These are phyloP conservation scores for Psylliodes chrysocephalus DNA, from an alignment of 2,888 invertebrate species.

Conservation along the genomic window DNA sequence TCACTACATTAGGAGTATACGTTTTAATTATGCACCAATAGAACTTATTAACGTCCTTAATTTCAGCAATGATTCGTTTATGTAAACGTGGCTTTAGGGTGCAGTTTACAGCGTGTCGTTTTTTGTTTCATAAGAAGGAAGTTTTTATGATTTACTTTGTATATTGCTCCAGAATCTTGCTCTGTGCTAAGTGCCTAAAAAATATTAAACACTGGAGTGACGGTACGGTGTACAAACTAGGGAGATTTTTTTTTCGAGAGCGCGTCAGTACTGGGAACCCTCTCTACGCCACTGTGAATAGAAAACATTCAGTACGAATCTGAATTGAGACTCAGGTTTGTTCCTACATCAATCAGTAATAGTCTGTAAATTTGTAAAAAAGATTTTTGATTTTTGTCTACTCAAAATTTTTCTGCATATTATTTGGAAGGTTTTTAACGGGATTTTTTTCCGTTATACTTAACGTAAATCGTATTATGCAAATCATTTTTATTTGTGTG, in stretches of 20 bases:
- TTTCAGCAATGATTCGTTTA: background rate
- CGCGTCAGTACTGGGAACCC: slow-evolving; percentile 43
- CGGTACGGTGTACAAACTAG: slow-evolving; percentile 55
- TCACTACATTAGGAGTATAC: too few relatives aligned
- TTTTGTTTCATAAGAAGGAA: slow-evolving; percentile 57
- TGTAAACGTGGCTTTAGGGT: slow-evolving; percentile 32
- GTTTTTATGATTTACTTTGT: slow-evolving; percentile 50
- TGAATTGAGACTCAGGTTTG: background rate
- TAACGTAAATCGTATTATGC: too few relatives aligned
- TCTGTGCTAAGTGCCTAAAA: slow-evolving; percentile 61
- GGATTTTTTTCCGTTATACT: too few relatives aligned
- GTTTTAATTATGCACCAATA: too few relatives aligned
- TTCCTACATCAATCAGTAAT: too few relatives aligned
- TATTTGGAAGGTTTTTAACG: too few relatives aligned
- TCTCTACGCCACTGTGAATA: slow-evolving; percentile 9
- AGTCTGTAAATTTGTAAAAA: too few relatives aligned
- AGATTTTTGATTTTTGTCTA: too few relatives aligned
- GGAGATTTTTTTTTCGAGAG: slow-evolving; percentile 45
- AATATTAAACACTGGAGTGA: slow-evolving; percentile 59
- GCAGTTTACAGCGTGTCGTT: slow-evolving; percentile 49
- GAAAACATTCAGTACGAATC: background rate
- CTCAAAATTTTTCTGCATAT: too few relatives aligned
- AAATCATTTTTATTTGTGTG: too few relatives aligned
- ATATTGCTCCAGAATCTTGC: slow-evolving; percentile 62
- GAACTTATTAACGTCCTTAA: background rate